Evolutionary conservation across 2,797 vertebrate species (phyloP), one percentile per base, ranked within the genome.

Genomic region (Rachycentron canadum): DNA sequence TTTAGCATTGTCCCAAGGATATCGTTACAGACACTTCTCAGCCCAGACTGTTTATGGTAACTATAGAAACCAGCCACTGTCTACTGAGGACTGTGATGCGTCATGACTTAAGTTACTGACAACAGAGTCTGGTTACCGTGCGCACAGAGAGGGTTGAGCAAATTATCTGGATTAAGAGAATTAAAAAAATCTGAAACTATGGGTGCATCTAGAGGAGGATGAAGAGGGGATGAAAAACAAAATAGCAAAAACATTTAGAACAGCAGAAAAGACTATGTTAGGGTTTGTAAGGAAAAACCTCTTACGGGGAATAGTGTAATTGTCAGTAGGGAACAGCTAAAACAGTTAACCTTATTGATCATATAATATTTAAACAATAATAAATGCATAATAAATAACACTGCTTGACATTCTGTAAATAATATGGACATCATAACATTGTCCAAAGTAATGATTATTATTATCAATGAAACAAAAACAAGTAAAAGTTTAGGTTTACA

Each of bases 21-120:
- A 89, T 30, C 28, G 43, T 92, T 90, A 85, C 84, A 71, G 86
- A 79, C 80, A 85, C 86, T 85, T 84, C 79, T 83, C 66, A 41
- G 73, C 55, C 79, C 83, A 92, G 87, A 92, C 85, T 92, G 93
- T 93, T 93, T 89, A 89, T 50, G 36, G 93, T 92, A 85, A 86
- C 92, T 83, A 91, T 89, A 87, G 93, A 74, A 89, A 95, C 93
- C 70, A 64, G 69, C 69, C 83, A 60, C 69, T 74, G 85, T 92
- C 88, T 85, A 84, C 83, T 38, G 79, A 78, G 83, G 82, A 86
- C 86, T 69, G 79, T 55, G 84, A 88, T 86, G 87, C 81, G 73
- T 90, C 89, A 83, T 81, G 88, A 93, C 94, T 95, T 87, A 84
- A 88, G 89, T 95, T 95, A 93, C 93, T 71, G 82, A 88, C 77